Evolutionary conservation across 2,113 vertebrate species (phyloP).

Genomic region (Microtus montanus): DNA sequence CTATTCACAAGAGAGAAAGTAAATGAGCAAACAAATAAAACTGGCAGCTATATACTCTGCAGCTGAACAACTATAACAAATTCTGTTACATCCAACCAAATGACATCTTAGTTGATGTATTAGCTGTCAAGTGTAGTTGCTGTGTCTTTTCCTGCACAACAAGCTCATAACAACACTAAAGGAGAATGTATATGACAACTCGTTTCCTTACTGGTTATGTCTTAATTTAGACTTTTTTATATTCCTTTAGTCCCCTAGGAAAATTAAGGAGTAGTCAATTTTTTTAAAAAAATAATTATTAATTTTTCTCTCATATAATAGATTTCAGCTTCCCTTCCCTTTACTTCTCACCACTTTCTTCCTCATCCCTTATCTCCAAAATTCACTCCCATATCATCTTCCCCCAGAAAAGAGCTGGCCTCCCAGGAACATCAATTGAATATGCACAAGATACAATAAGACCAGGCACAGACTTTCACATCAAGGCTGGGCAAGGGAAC

Average conservation of each 20-base stretch:
- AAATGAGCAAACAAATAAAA: background rate
- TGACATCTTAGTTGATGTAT: background rate
- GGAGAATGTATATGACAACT: background rate
- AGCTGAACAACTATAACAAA: background rate
- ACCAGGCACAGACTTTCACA: background rate
- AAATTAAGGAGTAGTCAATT: background rate
- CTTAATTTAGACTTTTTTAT: conserved; percentile 3
- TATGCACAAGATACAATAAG: background rate
- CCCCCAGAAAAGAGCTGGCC: background rate
- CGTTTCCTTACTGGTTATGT: background rate
- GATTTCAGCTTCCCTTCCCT: background rate
- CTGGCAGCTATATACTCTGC: background rate
- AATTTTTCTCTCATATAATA: background rate
- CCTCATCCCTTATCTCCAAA: background rate
- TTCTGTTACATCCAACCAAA: background rate
- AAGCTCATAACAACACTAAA: background rate
- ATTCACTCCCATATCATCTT: background rate
- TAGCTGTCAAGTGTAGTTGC: background rate
- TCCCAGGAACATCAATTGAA: background rate
- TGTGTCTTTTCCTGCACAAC: background rate
- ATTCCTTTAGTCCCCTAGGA: background rate
- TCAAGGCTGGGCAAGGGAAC: background rate
- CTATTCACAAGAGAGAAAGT: background rate
- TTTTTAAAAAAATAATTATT: background rate
- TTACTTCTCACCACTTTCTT: background rate